A percentile compares a stretch with the other conserved stretches of the same genome.
Evolutionary conservation across 1,140 invertebrate species (phyloP).

Genomic region (Pseudoatta argentina): DNA sequence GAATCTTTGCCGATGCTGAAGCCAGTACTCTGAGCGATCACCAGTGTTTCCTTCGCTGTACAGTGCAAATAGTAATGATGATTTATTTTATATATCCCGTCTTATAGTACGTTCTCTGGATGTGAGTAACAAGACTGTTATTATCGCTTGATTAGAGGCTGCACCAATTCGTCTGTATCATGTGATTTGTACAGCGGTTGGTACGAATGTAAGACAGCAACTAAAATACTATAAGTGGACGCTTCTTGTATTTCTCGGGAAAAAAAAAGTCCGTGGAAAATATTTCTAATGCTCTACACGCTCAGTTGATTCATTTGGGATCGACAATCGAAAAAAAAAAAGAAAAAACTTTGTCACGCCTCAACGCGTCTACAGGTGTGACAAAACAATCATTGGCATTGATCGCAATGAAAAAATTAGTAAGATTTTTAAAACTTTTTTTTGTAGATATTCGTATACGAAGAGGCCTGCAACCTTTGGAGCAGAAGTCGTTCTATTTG

Average conservation of each 20-base stretch:
- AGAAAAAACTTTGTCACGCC: background rate
- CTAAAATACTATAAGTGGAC: background rate
- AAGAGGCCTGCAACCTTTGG: conserved; percentile 86
- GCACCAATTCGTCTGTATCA: conserved; percentile 56
- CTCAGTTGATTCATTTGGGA: background rate
- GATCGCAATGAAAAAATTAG: background rate
- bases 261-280: background rate
- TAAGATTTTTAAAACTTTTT: background rate
- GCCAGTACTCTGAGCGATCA: conserved; percentile 23
- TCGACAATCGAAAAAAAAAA: background rate
- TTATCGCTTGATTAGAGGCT: conserved; percentile 22
- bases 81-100: background rate
- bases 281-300: background rate
- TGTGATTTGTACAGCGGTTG: conserved; percentile 57
- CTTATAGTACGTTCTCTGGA: background rate
- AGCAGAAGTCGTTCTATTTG: conserved; percentile 90
- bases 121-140: background rate
- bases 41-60: background rate
- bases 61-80: background rate
- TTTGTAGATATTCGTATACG: conserved; percentile 77
- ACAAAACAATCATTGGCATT: background rate
- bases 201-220: conserved; percentile 23
- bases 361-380: background rate
- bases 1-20: background rate
- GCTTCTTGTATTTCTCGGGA: background rate